phyloP scores from a whole-genome alignment of 2,797 vertebrate species.

The Picus viridis region DNA sequence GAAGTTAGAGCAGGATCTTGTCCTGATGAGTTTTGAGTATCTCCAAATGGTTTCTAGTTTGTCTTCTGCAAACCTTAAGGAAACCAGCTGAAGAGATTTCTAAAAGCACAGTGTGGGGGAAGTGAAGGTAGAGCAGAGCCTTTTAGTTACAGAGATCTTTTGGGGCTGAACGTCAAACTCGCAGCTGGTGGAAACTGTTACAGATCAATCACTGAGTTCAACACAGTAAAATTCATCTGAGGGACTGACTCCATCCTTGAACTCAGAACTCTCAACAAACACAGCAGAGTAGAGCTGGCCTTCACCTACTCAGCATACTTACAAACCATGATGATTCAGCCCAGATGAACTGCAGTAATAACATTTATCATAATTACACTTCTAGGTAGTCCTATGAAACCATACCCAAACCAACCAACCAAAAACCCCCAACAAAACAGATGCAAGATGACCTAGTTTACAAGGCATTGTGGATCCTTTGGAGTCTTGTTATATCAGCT shows the following conservation, averaged over 20 bases:
- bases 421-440: neutral
- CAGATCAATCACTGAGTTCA: neutral
- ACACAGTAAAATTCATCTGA: neutral
- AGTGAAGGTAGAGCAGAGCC: neutral
- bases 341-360: neutral
- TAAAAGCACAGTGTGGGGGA: neutral
- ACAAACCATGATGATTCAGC: neutral
- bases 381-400: neutral
- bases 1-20: neutral
- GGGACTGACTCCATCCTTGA: neutral
- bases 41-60: neutral
- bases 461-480: conserved; percentile 4
- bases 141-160: neutral
- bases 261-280: neutral
- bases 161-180: neutral
- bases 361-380: neutral
- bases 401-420: neutral
- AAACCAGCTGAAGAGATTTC: neutral
- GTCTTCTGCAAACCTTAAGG: neutral
- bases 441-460: conserved; percentile 21
- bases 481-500: neutral
- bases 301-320: neutral
- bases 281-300: neutral
- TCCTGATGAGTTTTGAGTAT: neutral
- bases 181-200: neutral